Conservation (phyloP, 2,888 invertebrate genomes). For the Pseudoips prasinana region DNA sequence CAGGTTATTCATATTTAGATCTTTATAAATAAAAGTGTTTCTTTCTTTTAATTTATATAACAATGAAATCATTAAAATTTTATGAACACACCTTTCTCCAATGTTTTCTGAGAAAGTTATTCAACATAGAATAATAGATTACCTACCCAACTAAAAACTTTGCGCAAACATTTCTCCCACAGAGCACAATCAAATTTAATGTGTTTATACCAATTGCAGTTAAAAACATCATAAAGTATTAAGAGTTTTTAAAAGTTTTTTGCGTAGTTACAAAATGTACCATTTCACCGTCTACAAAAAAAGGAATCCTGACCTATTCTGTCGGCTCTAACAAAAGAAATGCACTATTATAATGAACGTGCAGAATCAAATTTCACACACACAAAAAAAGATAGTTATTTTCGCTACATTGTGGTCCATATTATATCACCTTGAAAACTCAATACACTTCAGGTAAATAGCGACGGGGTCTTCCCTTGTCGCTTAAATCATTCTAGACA, state of each 20-base stretch:
- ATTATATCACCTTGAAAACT: slow-evolving; percentile 61
- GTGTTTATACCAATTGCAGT: slow-evolving; percentile 11
- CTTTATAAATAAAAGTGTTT: no score
- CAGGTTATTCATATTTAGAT: no score
- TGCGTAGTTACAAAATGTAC: slow-evolving; percentile 17
- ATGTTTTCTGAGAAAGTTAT: no score
- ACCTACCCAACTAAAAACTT: not conserved
- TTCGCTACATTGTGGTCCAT: slow-evolving; percentile 68
- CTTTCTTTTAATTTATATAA: no score
- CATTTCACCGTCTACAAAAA: slow-evolving; percentile 32
- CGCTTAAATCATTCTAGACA: slow-evolving; percentile 66
- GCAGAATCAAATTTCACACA: slow-evolving; percentile 67
- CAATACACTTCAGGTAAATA: slow-evolving; percentile 73
- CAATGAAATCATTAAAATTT: no score
- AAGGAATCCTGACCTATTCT: slow-evolving; percentile 44
- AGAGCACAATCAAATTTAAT: slow-evolving; percentile 7
- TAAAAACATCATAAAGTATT: slow-evolving; percentile 19
- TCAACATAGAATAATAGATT: no score
- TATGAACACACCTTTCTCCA: no score
- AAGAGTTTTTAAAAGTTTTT: slow-evolving; percentile 17
- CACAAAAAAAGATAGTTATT: slow-evolving; percentile 53
- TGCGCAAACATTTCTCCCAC: slow-evolving; percentile 5
- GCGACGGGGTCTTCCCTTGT: slow-evolving; percentile 55
- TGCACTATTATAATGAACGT: slow-evolving; percentile 53
- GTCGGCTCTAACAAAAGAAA: slow-evolving; percentile 60